Evolutionary conservation across 2,113 vertebrate genomes (phyloP), one percentile per base, ranked within the genome.

Genomic region (Heloderma charlesbogerti): DNA sequence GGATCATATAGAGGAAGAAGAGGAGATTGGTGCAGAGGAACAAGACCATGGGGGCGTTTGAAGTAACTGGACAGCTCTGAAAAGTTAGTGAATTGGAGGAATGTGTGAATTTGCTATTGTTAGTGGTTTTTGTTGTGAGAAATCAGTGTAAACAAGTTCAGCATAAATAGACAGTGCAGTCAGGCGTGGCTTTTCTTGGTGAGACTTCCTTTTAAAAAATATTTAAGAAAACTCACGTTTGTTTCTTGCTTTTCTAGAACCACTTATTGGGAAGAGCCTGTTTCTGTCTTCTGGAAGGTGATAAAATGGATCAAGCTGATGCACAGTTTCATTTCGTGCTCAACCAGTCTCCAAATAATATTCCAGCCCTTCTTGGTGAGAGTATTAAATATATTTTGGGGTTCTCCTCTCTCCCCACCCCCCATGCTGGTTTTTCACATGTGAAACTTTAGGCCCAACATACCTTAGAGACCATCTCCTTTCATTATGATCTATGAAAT

Each of bases 291-390:
- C 97, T 99, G 95, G 99, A 99, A 96, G 99, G 99, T 92, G 99
- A 99, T 97, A 99, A 99, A 96, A 99, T 99, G 99, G 99, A 99
- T 96, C 99, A 99, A 91, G 99, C 99, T 20, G 99, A 99, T 75
- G 99, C 99, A 60, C 99, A 99, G 80, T 99, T 99, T 97, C 99
- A 99, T 96, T 99, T 99, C 37, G 99, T 99, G 89, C 98, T 99
- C 87, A 99, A 99, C 95, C 99, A 99, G 96, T 99, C 99, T 94
- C 99, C 99, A 90, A 99, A 99, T 97, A 99, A 99, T 96, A 99
- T 99, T 95, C 99, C 99, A 90, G 99, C 99, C 43, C 97, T 99
- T 92, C 98, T 99, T 0, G 99, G 99, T 98, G 97, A 95, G 97
- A 94, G 10, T 89, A 18, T 93, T n/a, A 31, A 1, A 25, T 60